Conservation (phyloP, 2,113 vertebrate species). For the Pungitius pungitius region DNA sequence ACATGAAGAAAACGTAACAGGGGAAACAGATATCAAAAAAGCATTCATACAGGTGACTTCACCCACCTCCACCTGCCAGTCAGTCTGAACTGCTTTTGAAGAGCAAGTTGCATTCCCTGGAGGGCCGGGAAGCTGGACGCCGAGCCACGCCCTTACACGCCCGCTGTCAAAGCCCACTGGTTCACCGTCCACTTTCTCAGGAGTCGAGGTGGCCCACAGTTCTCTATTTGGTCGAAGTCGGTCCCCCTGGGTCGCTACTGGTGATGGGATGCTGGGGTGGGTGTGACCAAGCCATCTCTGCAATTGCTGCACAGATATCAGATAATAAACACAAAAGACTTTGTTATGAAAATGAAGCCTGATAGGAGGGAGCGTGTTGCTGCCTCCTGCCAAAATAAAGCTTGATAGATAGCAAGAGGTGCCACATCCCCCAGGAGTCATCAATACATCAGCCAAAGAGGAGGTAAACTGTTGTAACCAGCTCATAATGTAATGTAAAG, state of each 20-base stretch:
- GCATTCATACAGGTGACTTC: background rate
- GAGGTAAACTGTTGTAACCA: conserved; percentile 23
- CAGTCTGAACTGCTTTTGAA: conserved; percentile 74
- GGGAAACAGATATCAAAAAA: background rate
- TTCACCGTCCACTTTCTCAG: conserved; percentile 38
- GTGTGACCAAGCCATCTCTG: conserved; percentile 23
- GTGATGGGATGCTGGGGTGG: background rate
- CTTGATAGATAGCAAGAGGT: conserved; percentile 15
- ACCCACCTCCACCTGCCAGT: conserved; percentile 18
- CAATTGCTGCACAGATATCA: conserved; percentile 12
- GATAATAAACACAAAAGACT: background rate
- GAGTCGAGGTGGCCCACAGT: conserved; percentile 60
- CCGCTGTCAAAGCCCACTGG: conserved; percentile 67
- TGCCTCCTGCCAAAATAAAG: conserved; percentile 9
- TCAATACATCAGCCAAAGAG: conserved; percentile 45
- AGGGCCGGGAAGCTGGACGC: conserved; percentile 59
- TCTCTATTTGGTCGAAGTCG: background rate
- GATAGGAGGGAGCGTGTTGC: too few species aligned
- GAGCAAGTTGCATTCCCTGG: conserved; percentile 28
- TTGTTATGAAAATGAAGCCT: background rate
- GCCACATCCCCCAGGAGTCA: conserved; percentile 19
- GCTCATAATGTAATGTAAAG: conserved; percentile 7
- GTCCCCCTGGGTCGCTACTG: background rate
- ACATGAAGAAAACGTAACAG: background rate
- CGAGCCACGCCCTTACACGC: conserved; percentile 81